phyloP scores from a whole-genome alignment of 1,140 invertebrate genomes.

The Himalopsyche phryganea region DNA sequence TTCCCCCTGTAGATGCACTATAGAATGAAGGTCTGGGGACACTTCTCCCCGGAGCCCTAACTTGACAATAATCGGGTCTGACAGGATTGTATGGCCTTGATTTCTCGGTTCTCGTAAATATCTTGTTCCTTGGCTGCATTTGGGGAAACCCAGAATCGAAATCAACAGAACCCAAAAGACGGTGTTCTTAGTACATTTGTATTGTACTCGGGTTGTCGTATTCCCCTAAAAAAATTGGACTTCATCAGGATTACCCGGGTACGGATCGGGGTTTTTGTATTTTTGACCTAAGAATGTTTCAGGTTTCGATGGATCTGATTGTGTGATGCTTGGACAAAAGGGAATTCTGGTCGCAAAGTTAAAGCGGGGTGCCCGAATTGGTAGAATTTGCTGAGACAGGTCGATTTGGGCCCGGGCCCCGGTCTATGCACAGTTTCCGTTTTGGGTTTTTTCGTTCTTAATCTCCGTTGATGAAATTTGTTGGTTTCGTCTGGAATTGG shows the following conservation, averaged over 20 bases:
- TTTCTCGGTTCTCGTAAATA: conserved; percentile 41
- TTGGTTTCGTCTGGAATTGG: conserved; percentile 41
- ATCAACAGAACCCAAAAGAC: conserved; percentile 7
- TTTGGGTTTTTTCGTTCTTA: background rate
- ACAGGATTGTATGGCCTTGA: conserved; percentile 45
- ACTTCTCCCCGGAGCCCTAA: conserved; percentile 13
- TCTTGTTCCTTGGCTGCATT: conserved; percentile 51
- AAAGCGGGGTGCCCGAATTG: conserved; percentile 49
- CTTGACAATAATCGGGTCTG: conserved; percentile 32
- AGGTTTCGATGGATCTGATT: conserved; percentile 55
- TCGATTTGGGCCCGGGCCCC: conserved; percentile 41
- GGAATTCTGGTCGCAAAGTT: conserved; percentile 46
- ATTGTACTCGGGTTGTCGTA: conserved; percentile 20
- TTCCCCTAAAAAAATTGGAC: conserved; percentile 24
- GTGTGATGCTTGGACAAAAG: conserved; percentile 47
- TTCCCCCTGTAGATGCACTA: conserved; percentile 17
- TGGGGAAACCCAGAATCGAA: conserved; percentile 29
- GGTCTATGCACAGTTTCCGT: conserved; percentile 14
- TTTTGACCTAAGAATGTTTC: conserved; percentile 59
- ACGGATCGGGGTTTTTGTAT: conserved; percentile 55
- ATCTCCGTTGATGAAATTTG: too few species aligned
- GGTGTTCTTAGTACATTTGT: conserved; percentile 20
- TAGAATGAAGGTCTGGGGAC: conserved; percentile 17
- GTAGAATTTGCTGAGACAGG: conserved; percentile 46
- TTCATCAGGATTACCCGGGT: conserved; percentile 33